Evolutionary conservation across 1,140 invertebrate genomes (phyloP), one percentile per base, ranked within the genome.

Genomic region (Magallana angulata): DNA sequence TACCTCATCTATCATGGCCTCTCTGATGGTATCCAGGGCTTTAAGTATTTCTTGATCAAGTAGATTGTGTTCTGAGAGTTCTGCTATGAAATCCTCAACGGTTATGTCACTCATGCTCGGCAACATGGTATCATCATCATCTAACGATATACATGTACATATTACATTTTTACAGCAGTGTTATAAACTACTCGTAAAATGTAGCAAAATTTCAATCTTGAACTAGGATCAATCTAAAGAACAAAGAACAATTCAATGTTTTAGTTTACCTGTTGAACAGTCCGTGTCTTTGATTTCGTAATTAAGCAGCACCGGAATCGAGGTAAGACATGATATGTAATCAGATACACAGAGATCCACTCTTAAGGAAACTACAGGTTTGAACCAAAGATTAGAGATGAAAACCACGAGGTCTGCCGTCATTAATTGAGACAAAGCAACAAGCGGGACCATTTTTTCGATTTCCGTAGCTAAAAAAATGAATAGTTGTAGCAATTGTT

Each of bases 11-110:
- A 82, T 57, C 48, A 82, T 58, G 6, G 81, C 81, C 16, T 82
- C 81, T 82, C 81, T 82, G 7, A 82, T 57, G 57, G 81, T 82
- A 16, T 82, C 81, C n/a, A 82, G n/a, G 12, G 57, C 48, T 57
- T 82, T 58, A 57, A 82, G 48, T 30, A 82, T 58, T 1, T 82
- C 81, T 57, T 14, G 14, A 82, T 82, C 57, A 57, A 82, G 81
- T 57, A 82, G 81, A 56, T 82, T n/a, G 36, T 57, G n/a, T 14
- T 82, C 81, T 14, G 81, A 57, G 2, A 82, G 81, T 16, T 57
- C 81, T 57, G 48, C 81, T 82, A 82, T 82, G 56, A 82, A 82
- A 7, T 82, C 81, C 57, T 82, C 14, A 16, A 82, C 48, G 4
- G 81, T 82, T 18, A 82, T 71, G 68, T 30, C 36, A 71, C 36